These are phyloP conservation scores for Erebia epiphron DNA, from an alignment of 2,888 invertebrate genomes.

Conservation along the genomic window DNA sequence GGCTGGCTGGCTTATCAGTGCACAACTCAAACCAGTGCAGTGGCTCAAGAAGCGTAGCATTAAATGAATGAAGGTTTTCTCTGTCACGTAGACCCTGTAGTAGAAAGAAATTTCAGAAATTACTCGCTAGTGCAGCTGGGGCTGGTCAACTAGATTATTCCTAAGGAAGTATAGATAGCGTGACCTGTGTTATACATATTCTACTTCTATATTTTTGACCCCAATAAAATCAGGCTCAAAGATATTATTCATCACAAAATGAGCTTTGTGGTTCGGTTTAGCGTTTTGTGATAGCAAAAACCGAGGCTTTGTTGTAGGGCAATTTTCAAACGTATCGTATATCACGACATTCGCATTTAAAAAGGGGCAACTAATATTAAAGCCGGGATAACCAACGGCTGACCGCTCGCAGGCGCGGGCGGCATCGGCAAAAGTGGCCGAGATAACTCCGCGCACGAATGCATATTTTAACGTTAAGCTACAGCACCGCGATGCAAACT, in stretches of 20 bases:
- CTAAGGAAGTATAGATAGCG: no score
- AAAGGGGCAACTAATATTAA: constrained; percentile 59
- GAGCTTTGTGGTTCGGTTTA: constrained; percentile 5
- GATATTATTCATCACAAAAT: background rate
- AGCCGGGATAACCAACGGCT: constrained; percentile 66
- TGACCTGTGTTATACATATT: background rate
- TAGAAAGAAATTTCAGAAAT: no score
- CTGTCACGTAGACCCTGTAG: no score
- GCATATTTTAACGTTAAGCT: constrained; percentile 78
- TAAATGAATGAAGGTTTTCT: no score
- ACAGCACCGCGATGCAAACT: constrained; percentile 68
- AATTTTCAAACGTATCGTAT: constrained; percentile 21
- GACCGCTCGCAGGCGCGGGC: constrained; percentile 60
- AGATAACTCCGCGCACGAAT: constrained; percentile 73
- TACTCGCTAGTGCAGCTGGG: no score
- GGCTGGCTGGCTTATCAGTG: no score
- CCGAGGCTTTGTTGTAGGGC: constrained; percentile 13
- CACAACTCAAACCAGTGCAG: no score
- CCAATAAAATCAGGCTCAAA: background rate
- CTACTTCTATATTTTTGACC: background rate
- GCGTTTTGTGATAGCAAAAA: constrained; percentile 12
- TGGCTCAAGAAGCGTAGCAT: no score
- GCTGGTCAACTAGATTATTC: no score
- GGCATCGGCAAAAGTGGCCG: constrained; percentile 67
- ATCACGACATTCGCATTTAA: constrained; percentile 44